Conservation (phyloP, 2,113 vertebrate genomes). For the Dolichotis patagonum region DNA sequence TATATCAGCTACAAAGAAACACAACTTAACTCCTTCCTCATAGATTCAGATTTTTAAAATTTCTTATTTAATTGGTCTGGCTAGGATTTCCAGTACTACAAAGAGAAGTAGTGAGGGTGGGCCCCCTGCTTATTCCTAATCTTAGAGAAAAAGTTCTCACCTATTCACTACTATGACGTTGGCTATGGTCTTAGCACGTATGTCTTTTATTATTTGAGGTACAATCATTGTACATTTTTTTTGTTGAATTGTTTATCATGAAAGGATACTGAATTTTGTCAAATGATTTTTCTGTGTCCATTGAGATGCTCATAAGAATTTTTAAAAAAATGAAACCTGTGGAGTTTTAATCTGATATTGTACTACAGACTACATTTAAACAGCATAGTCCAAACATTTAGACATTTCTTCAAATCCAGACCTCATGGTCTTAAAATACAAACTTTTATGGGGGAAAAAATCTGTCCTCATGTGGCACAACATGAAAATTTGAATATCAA, state of each 20-base stretch:
- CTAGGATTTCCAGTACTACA: background rate
- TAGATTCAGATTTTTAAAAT: background rate
- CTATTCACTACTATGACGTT: background rate
- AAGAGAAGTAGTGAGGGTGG: background rate
- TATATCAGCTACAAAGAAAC: background rate
- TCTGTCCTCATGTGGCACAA: background rate
- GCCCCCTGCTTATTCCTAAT: background rate
- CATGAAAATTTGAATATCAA: background rate
- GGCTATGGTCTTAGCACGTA: background rate
- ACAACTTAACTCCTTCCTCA: background rate
- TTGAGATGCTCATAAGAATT: background rate
- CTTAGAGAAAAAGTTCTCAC: background rate
- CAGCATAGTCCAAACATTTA: background rate
- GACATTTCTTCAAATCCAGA: background rate
- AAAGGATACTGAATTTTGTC: background rate
- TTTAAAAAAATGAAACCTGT: background rate
- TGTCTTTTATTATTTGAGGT: background rate
- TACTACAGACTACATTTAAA: background rate
- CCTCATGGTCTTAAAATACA: background rate
- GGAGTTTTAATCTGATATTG: background rate
- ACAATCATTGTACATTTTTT: background rate
- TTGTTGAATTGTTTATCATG: background rate
- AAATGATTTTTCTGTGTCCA: background rate
- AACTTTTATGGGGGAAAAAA: background rate
- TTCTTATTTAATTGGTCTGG: background rate